These are phyloP conservation scores for Limnephilus marmoratus DNA, from an alignment of 2,888 invertebrate species.

Conservation along the genomic window DNA sequence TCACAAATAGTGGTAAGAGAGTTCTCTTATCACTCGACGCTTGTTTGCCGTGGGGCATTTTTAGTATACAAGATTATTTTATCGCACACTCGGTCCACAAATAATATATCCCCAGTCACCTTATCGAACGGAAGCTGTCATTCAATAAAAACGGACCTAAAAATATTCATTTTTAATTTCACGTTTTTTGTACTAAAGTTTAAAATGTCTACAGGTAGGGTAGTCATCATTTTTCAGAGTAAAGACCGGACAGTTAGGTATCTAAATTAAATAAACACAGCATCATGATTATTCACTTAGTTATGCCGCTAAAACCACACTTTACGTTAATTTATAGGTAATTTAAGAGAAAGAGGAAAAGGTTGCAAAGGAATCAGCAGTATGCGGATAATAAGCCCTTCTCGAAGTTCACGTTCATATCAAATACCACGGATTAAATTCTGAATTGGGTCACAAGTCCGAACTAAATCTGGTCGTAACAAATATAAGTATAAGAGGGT, in stretches of 20 bases:
- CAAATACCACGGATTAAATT: too few species aligned
- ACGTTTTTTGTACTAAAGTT: neutral
- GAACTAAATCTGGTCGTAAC: too few species aligned
- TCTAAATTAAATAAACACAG: neutral
- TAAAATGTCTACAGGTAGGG: neutral
- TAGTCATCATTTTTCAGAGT: neutral
- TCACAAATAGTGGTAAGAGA: constrained; percentile 2
- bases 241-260: neutral
- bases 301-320: too few species aligned
- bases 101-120: neutral
- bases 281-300: neutral
- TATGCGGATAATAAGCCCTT: too few species aligned
- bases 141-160: neutral
- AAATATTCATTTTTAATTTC: neutral
- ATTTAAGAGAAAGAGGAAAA: too few species aligned
- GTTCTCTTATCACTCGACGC: neutral
- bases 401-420: too few species aligned
- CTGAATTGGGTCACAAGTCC: too few species aligned
- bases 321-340: too few species aligned
- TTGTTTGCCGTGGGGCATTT: constrained; percentile 2
- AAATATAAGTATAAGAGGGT: too few species aligned
- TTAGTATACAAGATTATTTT: neutral
- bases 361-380: too few species aligned
- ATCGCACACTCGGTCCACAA: neutral
- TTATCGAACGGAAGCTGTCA: constrained; percentile 2